Evolutionary conservation across 1,140 invertebrate genomes (phyloP).

Genomic region (Bacillus rossius): DNA sequence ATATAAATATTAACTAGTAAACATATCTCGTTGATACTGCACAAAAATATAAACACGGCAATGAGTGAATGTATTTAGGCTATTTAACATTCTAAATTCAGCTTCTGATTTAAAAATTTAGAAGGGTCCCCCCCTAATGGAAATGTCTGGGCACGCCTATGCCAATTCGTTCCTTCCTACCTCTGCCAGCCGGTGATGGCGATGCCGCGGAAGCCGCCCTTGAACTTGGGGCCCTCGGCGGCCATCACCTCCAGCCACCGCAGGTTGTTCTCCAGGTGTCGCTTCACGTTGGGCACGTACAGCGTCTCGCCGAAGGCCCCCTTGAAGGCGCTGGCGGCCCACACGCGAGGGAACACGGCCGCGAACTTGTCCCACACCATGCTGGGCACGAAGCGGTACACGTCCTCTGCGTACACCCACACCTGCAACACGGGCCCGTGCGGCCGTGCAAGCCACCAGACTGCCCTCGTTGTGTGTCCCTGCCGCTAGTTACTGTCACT

Average conservation of each 20-base stretch:
- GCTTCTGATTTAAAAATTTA: no score
- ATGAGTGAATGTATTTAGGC: no score
- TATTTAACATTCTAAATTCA: no score
- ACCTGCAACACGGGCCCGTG: conserved; percentile 34
- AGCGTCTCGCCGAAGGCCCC: conserved; percentile 78
- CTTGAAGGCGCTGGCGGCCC: conserved; percentile 91
- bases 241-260: conserved; percentile 63
- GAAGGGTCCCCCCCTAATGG: no score
- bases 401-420: conserved; percentile 52
- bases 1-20: no score
- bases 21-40: no score
- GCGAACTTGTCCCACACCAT: conserved; percentile 75
- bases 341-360: conserved; percentile 77
- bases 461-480: no score
- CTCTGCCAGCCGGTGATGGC: conserved; percentile 68
- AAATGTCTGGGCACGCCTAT: no score
- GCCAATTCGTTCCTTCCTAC: no score
- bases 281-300: conserved; percentile 54
- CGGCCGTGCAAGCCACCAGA: no score
- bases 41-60: no score
- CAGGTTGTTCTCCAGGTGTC: conserved; percentile 65
- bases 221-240: conserved; percentile 48
- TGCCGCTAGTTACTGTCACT: no score
- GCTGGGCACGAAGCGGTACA: conserved; percentile 47
- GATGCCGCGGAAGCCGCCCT: conserved; percentile 53